These are phyloP conservation scores for Onychostoma macrolepis DNA, from an alignment of 2,113 vertebrate genomes.

Conservation along the genomic window DNA sequence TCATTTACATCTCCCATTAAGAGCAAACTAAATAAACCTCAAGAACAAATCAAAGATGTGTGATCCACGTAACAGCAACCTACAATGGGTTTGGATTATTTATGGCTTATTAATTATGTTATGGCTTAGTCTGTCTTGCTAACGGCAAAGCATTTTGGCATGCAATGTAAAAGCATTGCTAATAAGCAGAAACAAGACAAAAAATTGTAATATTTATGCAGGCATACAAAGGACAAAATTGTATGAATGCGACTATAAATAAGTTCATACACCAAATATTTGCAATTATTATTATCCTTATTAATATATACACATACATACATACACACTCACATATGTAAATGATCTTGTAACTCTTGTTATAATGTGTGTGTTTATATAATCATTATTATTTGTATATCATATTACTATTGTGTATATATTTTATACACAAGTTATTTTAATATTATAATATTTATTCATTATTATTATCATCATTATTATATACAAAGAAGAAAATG, in stretches of 20 bases:
- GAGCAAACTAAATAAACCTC: slow-evolving; percentile 11
- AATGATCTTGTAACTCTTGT: too few species aligned
- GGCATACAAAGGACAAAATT: neutral
- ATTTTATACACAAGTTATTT: too few species aligned
- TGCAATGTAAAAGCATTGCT: neutral
- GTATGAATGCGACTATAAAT: neutral
- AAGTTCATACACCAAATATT: neutral
- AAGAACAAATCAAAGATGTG: neutral
- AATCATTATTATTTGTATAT: too few species aligned
- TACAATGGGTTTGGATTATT: slow-evolving; percentile 14
- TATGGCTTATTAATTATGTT: neutral
- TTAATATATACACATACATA: too few species aligned
- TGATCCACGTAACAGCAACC: neutral
- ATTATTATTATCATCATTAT: too few species aligned
- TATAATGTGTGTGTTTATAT: too few species aligned
- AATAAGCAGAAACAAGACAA: neutral
- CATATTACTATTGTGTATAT: too few species aligned
- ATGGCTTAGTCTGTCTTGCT: neutral
- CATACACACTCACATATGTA: too few species aligned
- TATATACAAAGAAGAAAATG: neutral
- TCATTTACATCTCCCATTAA: neutral
- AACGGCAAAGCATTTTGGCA: neutral
- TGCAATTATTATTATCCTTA: too few species aligned
- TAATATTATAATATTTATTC: too few species aligned
- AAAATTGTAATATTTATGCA: neutral